Evolutionary conservation across 1,140 invertebrate species (phyloP).

Genomic region (Ylistrum balloti): DNA sequence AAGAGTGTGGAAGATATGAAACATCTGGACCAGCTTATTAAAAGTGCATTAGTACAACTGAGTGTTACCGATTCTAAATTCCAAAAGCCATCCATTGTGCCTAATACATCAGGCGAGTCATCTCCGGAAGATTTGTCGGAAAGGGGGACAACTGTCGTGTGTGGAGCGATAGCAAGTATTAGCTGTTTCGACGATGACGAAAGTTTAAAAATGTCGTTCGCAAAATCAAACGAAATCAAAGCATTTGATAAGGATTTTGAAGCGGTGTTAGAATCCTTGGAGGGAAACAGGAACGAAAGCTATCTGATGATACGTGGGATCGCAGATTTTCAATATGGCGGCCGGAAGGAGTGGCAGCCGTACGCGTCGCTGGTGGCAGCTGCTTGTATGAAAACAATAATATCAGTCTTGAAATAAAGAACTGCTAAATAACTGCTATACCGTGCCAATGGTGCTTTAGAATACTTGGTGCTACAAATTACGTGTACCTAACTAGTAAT

Average conservation of each 20-base stretch:
- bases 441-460: neutral
- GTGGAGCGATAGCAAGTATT: constrained; percentile 93
- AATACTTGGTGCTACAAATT: neutral
- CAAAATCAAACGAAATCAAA: constrained; percentile 88
- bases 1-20: constrained; percentile 51
- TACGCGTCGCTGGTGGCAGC: constrained; percentile 95
- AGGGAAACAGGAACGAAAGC: constrained; percentile 95
- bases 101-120: constrained; percentile 96
- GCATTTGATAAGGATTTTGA: constrained; percentile 98
- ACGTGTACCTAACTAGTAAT: too few relatives aligned
- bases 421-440: neutral
- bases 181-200: constrained; percentile 87
- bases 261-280: constrained; percentile 86
- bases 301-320: constrained; percentile 91
- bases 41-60: neutral
- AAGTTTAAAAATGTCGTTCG: constrained; percentile 74
- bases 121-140: constrained; percentile 85
- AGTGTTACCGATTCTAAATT: constrained; percentile 84
- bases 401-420: constrained; percentile 80
- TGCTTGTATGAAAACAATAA: constrained; percentile 95
- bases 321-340: constrained; percentile 97
- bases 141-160: constrained; percentile 85
- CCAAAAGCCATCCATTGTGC: constrained; percentile 89
- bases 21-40: neutral
- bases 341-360: constrained; percentile 96